Percentiles rank a stretch among this genome's conserved stretches.
phyloP scores from a whole-genome alignment of 2,113 vertebrate genomes.

The Lagenorhynchus albirostris region DNA sequence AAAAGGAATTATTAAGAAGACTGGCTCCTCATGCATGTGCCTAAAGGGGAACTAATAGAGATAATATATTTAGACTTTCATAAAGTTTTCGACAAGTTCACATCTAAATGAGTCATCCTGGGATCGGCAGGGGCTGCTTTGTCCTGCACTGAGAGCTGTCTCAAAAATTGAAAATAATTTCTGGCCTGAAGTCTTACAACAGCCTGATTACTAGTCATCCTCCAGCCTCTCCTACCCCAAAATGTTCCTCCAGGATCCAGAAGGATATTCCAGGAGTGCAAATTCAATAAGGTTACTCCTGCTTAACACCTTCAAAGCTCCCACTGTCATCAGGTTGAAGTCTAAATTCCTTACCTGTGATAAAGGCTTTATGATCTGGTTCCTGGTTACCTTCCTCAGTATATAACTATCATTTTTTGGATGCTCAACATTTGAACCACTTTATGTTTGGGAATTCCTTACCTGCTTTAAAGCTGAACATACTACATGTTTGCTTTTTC shows the following conservation, averaged over 20 bases:
- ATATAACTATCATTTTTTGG: background rate
- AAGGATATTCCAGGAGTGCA: background rate
- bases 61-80: conserved; percentile 30
- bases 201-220: background rate
- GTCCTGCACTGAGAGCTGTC: background rate
- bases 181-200: background rate
- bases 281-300: background rate
- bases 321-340: background rate
- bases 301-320: background rate
- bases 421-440: background rate
- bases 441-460: background rate
- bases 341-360: background rate
- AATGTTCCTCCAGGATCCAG: background rate
- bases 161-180: conserved; percentile 14
- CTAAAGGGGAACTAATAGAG: conserved; percentile 12
- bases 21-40: background rate
- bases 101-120: conserved; percentile 40
- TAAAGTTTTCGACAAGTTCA: conserved; percentile 43
- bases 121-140: conserved; percentile 8
- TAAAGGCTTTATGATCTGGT: background rate
- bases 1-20: background rate
- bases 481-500: background rate
- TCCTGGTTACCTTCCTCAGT: background rate
- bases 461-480: background rate
- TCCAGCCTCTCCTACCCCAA: background rate